A percentile compares a stretch with the other conserved stretches of the same genome.
Conservation (phyloP, 2,113 vertebrate species). For the Blennius ocellaris region DNA sequence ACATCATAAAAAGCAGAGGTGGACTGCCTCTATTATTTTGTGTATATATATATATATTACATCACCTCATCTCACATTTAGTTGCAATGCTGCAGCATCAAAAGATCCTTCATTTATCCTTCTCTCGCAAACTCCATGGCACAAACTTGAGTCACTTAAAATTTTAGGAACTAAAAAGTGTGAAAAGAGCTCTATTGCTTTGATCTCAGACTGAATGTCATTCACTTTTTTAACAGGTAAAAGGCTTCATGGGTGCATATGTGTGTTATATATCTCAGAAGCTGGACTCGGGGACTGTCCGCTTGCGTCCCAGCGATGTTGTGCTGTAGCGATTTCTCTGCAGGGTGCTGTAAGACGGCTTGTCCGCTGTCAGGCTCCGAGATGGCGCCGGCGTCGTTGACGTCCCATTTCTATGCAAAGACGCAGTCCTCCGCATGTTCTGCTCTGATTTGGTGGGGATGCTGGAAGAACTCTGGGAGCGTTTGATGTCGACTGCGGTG, state of each 20-base stretch:
- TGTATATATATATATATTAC: constrained; percentile 11
- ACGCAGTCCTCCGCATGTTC: constrained; percentile 74
- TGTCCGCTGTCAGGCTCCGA: constrained; percentile 59
- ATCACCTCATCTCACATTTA: constrained; percentile 19
- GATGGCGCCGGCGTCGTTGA: constrained; percentile 25
- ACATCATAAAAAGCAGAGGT: constrained; percentile 27
- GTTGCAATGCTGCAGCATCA: constrained; percentile 10
- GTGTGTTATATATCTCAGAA: constrained; percentile 83
- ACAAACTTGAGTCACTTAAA: constrained; percentile 11
- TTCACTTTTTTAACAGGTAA: constrained; percentile 12
- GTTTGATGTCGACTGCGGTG: constrained; percentile 77
- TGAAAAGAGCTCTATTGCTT: constrained; percentile 63
- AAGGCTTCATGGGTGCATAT: constrained; percentile 30
- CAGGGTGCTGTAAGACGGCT: constrained; percentile 72
- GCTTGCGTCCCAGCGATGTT: constrained; percentile 81
- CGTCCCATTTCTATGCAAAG: constrained; percentile 81
- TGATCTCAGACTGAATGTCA: constrained; percentile 22
- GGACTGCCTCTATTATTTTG: too few relatives aligned
- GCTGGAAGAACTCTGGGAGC: constrained; percentile 87
- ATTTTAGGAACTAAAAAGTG: constrained; percentile 29
- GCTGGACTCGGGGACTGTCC: constrained; percentile 90
- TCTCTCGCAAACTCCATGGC: background rate
- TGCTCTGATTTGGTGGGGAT: constrained; percentile 82
- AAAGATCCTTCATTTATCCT: constrained; percentile 7
- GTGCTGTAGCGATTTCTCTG: constrained; percentile 84